Percentiles rank a stretch among this genome's conserved stretches.
phyloP scores from a whole-genome alignment of 2,888 invertebrate species.

The Camponotus fellah region DNA sequence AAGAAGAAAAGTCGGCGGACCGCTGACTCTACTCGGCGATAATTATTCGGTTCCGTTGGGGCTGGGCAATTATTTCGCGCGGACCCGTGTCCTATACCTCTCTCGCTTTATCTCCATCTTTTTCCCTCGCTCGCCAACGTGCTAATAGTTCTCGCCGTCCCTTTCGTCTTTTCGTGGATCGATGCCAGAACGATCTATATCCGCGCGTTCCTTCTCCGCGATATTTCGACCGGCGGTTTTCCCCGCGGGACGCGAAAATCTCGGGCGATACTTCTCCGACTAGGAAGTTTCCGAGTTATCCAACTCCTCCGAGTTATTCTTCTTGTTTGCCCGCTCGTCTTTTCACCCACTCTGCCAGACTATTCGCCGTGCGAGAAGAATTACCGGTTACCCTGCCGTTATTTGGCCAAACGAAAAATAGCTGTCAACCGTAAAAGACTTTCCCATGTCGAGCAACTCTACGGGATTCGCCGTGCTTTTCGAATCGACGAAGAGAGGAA shows the following conservation, averaged over 20 bases:
- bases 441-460: constrained; percentile 1
- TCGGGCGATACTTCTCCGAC: not conserved
- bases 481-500: not conserved
- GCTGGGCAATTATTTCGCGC: constrained; percentile 47
- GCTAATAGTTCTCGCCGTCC: constrained; percentile 11
- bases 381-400: constrained; percentile 6
- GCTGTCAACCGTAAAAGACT: constrained; percentile 13
- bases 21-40: constrained; percentile 34
- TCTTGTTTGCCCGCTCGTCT: not conserved
- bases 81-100: constrained; percentile 33
- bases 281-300: constrained; percentile 7
- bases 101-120: not conserved
- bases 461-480: not conserved
- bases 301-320: not conserved
- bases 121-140: not conserved
- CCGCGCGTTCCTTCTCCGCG: constrained; percentile 3
- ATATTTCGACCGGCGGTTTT: not conserved
- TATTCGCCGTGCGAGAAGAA: constrained; percentile 1
- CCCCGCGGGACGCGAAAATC: constrained; percentile 5
- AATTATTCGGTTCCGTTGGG: constrained; percentile 52
- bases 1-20: constrained; percentile 42
- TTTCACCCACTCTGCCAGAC: not conserved
- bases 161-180: constrained; percentile 23
- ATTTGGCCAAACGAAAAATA: constrained; percentile 2
- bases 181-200: constrained; percentile 34